Evolutionary conservation across 2,797 vertebrate genomes (phyloP).

Genomic region (Anguilla megastoma): DNA sequence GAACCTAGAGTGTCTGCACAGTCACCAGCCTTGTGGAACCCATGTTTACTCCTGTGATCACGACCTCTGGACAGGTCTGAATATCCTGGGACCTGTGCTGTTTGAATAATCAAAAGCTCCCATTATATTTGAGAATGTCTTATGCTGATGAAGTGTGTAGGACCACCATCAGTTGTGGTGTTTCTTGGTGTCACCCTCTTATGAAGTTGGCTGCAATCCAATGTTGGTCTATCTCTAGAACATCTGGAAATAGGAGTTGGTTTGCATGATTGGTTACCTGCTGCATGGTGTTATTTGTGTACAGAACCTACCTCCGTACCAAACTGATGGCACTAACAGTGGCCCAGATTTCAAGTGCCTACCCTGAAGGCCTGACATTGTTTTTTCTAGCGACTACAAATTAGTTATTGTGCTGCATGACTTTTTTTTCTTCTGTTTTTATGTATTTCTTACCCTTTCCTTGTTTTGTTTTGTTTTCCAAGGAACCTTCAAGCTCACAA

Average conservation of each 20-base stretch:
- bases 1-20: no score
- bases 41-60: neutral
- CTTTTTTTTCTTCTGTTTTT: neutral
- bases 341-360: neutral
- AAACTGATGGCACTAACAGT: neutral
- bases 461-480: constrained; percentile 48
- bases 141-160: neutral
- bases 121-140: neutral
- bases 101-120: neutral
- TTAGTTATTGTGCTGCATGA: neutral
- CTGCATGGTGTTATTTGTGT: neutral
- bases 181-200: neutral
- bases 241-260: neutral
- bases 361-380: neutral
- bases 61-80: neutral
- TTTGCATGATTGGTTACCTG: neutral
- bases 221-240: neutral
- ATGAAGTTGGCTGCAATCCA: neutral
- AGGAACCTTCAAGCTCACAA: constrained; percentile 99
- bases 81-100: neutral
- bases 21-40: neutral
- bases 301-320: neutral
- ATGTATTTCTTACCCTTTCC: neutral
- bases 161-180: neutral
- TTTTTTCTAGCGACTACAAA: neutral